phyloP scores from a whole-genome alignment of 2,797 vertebrate genomes.

The Babyrousa celebensis region DNA sequence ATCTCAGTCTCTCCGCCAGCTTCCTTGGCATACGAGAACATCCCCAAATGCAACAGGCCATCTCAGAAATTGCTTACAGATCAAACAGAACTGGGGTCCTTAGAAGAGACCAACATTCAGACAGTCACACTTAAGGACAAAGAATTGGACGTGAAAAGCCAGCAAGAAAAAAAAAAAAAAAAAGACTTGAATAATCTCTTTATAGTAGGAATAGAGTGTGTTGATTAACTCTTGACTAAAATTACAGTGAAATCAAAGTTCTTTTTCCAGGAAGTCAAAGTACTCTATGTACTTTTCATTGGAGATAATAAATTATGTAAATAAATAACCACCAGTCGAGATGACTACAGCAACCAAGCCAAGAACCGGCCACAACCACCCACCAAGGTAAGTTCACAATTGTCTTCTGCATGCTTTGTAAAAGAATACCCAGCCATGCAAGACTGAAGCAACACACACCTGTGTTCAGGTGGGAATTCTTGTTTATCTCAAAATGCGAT shows the following conservation, averaged over 20 bases:
- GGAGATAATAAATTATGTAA: conserved; percentile 62
- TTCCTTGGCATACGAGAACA: not conserved
- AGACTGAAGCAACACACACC: conserved; percentile 47
- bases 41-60: not conserved
- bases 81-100: not conserved
- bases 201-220: not conserved
- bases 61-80: not conserved
- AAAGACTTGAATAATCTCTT: conserved; percentile 44
- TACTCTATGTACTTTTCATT: conserved; percentile 68
- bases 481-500: conserved; percentile 72
- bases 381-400: conserved; percentile 47
- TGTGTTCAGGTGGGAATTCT: conserved; percentile 62
- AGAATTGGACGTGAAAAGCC: not conserved
- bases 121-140: not conserved
- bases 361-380: conserved; percentile 36
- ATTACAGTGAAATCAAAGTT: conserved; percentile 66
- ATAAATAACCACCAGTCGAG: conserved; percentile 74
- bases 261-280: conserved; percentile 79
- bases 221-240: conserved; percentile 64
- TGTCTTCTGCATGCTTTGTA: conserved; percentile 72
- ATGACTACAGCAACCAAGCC: conserved; percentile 51
- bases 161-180: not conserved
- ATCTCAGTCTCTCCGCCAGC: too few species aligned
- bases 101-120: not conserved
- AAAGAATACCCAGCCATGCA: conserved; percentile 60